Conservation (phyloP, 2,797 vertebrate genomes). For the Girardinus metallicus region DNA sequence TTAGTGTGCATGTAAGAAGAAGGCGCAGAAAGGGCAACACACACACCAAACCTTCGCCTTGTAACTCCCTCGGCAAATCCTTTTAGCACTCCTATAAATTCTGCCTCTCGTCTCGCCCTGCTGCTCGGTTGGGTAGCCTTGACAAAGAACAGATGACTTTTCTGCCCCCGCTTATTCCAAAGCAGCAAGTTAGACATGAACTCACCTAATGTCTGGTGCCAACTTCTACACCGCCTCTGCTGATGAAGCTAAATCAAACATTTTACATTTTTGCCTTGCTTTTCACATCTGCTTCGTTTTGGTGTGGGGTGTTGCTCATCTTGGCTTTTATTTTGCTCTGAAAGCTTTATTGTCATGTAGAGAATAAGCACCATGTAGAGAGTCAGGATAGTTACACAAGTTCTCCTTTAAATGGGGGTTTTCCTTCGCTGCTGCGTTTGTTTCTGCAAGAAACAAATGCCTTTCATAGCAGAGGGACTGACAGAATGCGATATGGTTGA, state of each 20-base stretch:
- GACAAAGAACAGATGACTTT: slow-evolving; percentile 73
- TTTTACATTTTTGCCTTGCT: slow-evolving; percentile 9
- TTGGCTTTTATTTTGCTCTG: slow-evolving; percentile 18
- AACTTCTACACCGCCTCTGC: slow-evolving; percentile 19
- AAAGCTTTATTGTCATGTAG: neutral
- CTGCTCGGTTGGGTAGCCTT: slow-evolving; percentile 44
- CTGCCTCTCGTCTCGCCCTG: slow-evolving; percentile 52
- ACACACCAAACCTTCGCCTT: slow-evolving; percentile 38
- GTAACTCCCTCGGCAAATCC: slow-evolving; percentile 62
- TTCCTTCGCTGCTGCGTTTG: neutral
- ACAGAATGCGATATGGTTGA: slow-evolving; percentile 38
- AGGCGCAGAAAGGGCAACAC: slow-evolving; percentile 7
- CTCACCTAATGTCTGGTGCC: slow-evolving; percentile 63
- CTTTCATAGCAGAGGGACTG: slow-evolving; percentile 40
- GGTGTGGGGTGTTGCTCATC: slow-evolving; percentile 2
- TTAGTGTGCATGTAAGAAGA: slow-evolving; percentile 8
- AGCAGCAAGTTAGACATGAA: slow-evolving; percentile 58
- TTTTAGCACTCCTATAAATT: slow-evolving; percentile 65
- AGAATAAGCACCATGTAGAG: neutral
- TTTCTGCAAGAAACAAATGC: slow-evolving; percentile 27
- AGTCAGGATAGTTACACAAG: neutral
- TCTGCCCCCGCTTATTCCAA: slow-evolving; percentile 43
- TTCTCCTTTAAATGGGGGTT: neutral
- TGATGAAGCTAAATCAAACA: slow-evolving; percentile 44
- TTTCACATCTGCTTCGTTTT: slow-evolving; percentile 5